Base-by-base conservation (phyloP, 2,113 vertebrate species). In the Oreochromis spilurus region DNA sequence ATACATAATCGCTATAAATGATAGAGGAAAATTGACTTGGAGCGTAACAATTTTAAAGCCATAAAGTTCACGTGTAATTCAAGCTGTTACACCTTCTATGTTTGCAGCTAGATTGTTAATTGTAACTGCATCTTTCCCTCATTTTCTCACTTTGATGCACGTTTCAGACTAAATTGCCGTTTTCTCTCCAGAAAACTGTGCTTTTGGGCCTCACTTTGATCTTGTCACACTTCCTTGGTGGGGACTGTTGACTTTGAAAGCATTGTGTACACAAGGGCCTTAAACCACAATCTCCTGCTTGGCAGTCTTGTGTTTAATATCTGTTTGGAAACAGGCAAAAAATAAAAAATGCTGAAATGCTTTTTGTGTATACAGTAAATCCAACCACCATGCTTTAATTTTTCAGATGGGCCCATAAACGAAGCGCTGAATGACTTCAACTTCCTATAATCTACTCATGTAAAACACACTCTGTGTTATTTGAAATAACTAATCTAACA, bases 131-230 rank as follows among this genome's bases (percentile, higher is more conserved):
- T 72, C 67, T 29, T 19, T 26, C 5, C 12, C n/a, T 70, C 38
- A 16, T 38, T 21, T 21, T 38, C 34, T 9, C 65, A 40, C 40
- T 67, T 72, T 72, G 21, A 16, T 3, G 13, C 40, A 17, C 8
- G 0, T 72, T 72, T 29, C 21, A 48, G 43, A 29, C 0, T 75
- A 29, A 29, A 48, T 48, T 0, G 5, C 2, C 1, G 0, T 50
- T 77, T 50, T 50, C 16, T n/a, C 26, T 31, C 45, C 45, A 31
- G 16, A 77, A 77, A 77, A 26, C 67, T 72, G 0, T 72, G 26
- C 26, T 77, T 50, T 31, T n/a, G 72, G 26, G 72, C 4, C 45
- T 52, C 24, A 31, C 70, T 77, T 31, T 29, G 17, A 52, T 29
- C 26, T 31, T 77, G 70, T 77, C 70, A 50, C 10, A n/a, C 43